phyloP scores from a whole-genome alignment of 2,797 vertebrate species.

The Megaceryle alcyon region DNA sequence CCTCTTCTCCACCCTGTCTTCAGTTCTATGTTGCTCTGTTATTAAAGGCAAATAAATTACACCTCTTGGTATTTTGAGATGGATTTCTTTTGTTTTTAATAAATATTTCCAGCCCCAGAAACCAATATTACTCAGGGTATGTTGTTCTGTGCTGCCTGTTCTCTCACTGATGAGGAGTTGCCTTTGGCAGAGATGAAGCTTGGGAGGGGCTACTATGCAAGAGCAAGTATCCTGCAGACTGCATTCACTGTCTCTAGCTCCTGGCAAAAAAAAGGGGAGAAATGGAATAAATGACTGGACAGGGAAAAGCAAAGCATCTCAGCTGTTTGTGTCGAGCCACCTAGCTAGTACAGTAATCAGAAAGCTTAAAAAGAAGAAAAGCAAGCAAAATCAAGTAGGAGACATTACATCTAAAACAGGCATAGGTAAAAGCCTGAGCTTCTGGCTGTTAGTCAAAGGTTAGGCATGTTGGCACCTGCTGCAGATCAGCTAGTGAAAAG shows the following conservation, averaged over 20 bases:
- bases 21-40: background rate
- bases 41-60: background rate
- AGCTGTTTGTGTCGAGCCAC: background rate
- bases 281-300: background rate
- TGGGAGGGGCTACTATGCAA: background rate
- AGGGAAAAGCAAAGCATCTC: background rate
- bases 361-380: background rate
- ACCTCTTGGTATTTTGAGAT: background rate
- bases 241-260: background rate
- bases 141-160: background rate
- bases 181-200: background rate
- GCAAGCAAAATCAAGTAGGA: background rate
- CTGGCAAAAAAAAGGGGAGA: background rate
- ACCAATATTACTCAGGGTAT: background rate
- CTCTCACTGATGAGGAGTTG: background rate
- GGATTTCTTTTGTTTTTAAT: background rate
- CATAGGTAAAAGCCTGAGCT: background rate
- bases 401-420: background rate
- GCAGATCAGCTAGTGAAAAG: background rate
- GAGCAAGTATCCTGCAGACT: background rate
- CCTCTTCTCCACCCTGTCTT: background rate
- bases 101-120: background rate
- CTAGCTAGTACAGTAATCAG: background rate
- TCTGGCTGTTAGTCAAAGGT: constrained; percentile 1
- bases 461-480: background rate